phyloP scores from a whole-genome alignment of 1,140 invertebrate genomes.

The Bombus waltoni region DNA sequence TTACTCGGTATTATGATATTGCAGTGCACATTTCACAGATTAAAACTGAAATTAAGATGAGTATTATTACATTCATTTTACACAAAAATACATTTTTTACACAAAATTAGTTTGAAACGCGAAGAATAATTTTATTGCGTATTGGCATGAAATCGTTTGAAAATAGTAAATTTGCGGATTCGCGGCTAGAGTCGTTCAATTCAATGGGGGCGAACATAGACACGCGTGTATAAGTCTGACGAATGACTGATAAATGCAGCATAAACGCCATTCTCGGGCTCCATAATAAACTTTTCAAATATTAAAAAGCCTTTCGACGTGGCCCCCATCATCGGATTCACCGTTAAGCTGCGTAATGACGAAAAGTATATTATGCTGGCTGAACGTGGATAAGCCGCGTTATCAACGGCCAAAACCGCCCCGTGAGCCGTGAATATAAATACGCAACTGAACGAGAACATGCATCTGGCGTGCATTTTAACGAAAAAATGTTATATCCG shows the following conservation, averaged over 20 bases:
- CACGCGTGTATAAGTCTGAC: background rate
- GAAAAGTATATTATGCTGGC: slow-evolving; percentile 40
- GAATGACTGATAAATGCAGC: slow-evolving; percentile 16
- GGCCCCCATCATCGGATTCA: slow-evolving; percentile 33
- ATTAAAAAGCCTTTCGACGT: slow-evolving; percentile 28
- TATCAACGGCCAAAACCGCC: slow-evolving; percentile 1
- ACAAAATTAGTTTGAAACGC: background rate
- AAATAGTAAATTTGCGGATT: background rate
- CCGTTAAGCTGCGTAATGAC: slow-evolving; percentile 43
- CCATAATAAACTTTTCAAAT: slow-evolving; percentile 35
- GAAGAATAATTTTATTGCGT: background rate
- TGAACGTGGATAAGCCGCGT: slow-evolving; percentile 28
- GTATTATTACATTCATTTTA: no score
- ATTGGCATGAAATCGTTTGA: background rate
- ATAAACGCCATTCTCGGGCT: background rate
- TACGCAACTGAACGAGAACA: background rate
- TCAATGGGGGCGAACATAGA: background rate
- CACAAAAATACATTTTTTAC: no score
- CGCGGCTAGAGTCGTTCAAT: background rate
- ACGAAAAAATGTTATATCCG: background rate
- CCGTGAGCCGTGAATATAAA: slow-evolving; percentile 42
- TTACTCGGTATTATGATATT: no score
- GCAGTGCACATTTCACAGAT: no score
- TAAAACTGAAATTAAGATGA: no score
- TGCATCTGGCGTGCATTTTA: background rate